Base-by-base conservation (phyloP, 1,140 invertebrate species). In the Brachionus manjavacas region DNA sequence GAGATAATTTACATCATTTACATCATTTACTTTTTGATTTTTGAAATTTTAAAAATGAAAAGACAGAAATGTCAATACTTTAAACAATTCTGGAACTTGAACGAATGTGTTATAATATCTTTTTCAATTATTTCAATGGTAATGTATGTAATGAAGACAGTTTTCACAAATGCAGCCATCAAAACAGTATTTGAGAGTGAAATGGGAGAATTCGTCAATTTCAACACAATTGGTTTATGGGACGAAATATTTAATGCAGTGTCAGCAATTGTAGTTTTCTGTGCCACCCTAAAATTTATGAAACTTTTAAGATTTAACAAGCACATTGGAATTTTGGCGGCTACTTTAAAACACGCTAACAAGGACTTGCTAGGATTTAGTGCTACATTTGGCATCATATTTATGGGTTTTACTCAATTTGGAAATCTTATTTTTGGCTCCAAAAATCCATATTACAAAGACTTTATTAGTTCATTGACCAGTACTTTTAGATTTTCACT, bases 261-360 rank as follows among this genome's bases (percentile, higher is more conserved):
- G 52, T 87, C 90, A 72, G 88, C 88, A 7, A 87, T 88, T 79
- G 88, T 91, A 1, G 90, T 91, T 14, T 91, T 91, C 85, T 86
- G 91, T 16, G 88, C 89, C 25, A 91, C 90, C n/a, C 86, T 91
- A 70, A 91, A 91, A 85, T 91, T 91, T 85, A 88, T 91, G 41
- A 90, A 91, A 85, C 86, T 91, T 12, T 87, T 91, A 31, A 88
- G 90, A 85, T 91, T 91, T 85, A 91, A 91, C 87, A 86, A 87
- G 66, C 88, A 88, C 78, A 89, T 90, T 87, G 86, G 86, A 49
- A 89, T 89, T 87, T 85, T 90, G 20, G 87, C 88, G 4, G 87
- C 88, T 23, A 89, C 88, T 4, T 83, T 89, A 23, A 86, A 85
- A 41, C 70, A 87, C 1, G 86, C 87, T 16, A 85, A 86, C 6